Conservation (phyloP, 2,888 invertebrate genomes). For the Limnephilus lunatus region DNA sequence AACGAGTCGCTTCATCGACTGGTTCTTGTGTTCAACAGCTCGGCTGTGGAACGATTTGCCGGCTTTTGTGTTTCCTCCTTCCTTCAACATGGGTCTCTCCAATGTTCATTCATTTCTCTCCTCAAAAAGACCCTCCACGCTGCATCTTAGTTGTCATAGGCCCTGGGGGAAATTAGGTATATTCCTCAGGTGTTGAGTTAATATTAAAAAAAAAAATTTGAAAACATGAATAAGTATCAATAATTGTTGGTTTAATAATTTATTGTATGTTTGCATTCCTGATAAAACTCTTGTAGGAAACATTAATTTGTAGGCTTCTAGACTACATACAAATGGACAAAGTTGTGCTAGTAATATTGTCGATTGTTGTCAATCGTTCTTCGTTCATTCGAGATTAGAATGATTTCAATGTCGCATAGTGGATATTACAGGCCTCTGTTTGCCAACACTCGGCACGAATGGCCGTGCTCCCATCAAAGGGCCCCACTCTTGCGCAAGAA, state of each 20-base stretch:
- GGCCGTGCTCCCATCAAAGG: slow-evolving; percentile 8
- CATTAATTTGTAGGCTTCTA: background rate
- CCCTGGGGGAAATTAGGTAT: too few relatives aligned
- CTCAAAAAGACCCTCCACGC: too few relatives aligned
- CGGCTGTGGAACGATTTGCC: too few relatives aligned
- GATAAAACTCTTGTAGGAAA: too few relatives aligned
- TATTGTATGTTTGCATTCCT: background rate
- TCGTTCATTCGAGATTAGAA: background rate
- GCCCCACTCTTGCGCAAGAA: slow-evolving; percentile 11
- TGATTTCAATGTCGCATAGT: background rate
- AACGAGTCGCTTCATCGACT: too few relatives aligned
- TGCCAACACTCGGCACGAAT: background rate
- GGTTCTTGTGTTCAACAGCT: too few relatives aligned
- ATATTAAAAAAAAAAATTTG: too few relatives aligned
- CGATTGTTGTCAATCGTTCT: background rate
- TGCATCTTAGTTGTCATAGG: too few relatives aligned
- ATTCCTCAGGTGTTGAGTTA: too few relatives aligned
- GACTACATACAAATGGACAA: background rate
- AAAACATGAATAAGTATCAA: background rate
- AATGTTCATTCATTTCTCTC: too few relatives aligned
- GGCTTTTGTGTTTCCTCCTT: too few relatives aligned
- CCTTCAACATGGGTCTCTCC: too few relatives aligned
- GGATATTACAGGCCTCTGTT: background rate
- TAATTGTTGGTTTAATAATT: background rate
- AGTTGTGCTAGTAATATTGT: background rate